These are phyloP conservation scores for Megaustenia siamemsis DNA, from an alignment of 2,888 invertebrate genomes.

Conservation along the genomic window DNA sequence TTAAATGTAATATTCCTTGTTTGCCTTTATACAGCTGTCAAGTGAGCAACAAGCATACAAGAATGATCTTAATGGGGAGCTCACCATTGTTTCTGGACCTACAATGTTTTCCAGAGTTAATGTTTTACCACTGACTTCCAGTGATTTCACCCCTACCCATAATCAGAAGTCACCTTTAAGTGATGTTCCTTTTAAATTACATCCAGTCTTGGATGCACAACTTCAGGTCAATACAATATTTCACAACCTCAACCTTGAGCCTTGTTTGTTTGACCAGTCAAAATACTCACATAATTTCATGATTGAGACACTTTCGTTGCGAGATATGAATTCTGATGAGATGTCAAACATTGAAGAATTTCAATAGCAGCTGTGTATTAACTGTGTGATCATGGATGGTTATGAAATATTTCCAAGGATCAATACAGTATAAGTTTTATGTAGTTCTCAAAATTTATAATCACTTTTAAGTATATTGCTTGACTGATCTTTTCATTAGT, in stretches of 20 bases:
- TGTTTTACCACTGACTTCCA: not conserved
- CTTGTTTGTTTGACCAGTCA: constrained; percentile 18
- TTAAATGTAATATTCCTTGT: not conserved
- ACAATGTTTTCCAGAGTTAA: not conserved
- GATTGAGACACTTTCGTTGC: constrained; percentile 24
- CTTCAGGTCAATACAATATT: not conserved
- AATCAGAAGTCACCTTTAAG: constrained; percentile 10
- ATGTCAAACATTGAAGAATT: constrained; percentile 27
- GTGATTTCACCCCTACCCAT: not conserved
- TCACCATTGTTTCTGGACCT: not conserved
- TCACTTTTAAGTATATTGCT: not conserved
- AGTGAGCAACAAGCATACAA: not conserved
- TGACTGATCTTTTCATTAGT: not conserved
- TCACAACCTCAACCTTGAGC: not conserved
- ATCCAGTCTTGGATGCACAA: not conserved
- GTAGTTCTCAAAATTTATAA: not conserved
- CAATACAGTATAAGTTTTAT: not conserved
- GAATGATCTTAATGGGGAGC: constrained; percentile 9
- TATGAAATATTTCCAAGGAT: not conserved
- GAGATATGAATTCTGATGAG: constrained; percentile 32
- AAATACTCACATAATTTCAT: constrained; percentile 36
- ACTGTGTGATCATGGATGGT: not conserved
- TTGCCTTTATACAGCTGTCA: constrained; percentile 14
- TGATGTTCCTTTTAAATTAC: constrained; percentile 37
- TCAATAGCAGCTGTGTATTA: not conserved